Evolutionary conservation across 1,140 invertebrate species (phyloP).

Genomic region (Scaptomyza hsui): DNA sequence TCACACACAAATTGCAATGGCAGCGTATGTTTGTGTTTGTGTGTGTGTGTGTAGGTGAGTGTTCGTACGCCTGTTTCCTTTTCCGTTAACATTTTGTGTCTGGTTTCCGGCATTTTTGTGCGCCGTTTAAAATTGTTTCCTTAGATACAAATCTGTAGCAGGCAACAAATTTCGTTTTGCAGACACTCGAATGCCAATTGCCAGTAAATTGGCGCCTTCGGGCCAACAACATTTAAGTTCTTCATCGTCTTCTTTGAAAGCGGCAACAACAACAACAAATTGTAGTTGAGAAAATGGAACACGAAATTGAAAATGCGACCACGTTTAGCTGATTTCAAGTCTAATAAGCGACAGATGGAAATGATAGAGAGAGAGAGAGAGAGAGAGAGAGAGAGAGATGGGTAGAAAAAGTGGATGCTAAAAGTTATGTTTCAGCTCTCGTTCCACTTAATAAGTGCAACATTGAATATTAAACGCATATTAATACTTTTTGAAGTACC

Average conservation of each 20-base stretch:
- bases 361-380: no score
- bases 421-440: no score
- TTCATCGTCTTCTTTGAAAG: background rate
- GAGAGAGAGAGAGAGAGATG: no score
- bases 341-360: background rate
- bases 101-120: constrained; percentile 80
- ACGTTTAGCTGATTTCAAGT: constrained; percentile 10
- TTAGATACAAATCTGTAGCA: constrained; percentile 68
- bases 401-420: no score
- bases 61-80: constrained; percentile 68
- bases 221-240: constrained; percentile 57
- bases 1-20: constrained; percentile 8
- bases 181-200: constrained; percentile 74
- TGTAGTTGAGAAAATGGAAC: constrained; percentile 14
- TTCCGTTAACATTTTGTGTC: constrained; percentile 80
- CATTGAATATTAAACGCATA: constrained; percentile 60
- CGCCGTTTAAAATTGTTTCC: constrained; percentile 80
- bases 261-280: constrained; percentile 25
- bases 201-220: constrained; percentile 72
- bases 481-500: constrained; percentile 62
- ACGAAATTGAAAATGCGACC: constrained; percentile 28
- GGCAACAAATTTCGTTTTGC: constrained; percentile 38
- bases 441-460: constrained; percentile 27
- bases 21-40: constrained; percentile 12
- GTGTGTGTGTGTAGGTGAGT: constrained; percentile 20